Conservation (phyloP, 1,140 invertebrate genomes). For the Ceratosolen fusciceps region DNA sequence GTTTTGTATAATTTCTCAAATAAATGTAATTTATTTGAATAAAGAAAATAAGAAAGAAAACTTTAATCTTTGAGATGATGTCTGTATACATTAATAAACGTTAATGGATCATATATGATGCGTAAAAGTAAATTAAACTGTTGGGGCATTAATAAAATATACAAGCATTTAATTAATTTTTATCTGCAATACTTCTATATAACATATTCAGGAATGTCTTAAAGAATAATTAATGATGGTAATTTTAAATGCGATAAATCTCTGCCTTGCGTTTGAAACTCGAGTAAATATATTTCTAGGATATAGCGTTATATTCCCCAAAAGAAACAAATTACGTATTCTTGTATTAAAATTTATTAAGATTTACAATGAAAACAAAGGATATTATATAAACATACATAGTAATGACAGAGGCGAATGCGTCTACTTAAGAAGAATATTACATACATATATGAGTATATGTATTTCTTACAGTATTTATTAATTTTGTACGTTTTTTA, state of each 20-base stretch:
- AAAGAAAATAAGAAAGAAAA: too few species aligned
- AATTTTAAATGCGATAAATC: not conserved
- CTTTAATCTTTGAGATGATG: not conserved
- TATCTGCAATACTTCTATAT: not conserved
- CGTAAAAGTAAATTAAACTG: not conserved
- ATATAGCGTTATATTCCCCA: not conserved
- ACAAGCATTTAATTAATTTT: not conserved
- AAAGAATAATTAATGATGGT: not conserved
- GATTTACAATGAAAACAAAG: not conserved
- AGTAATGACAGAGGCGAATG: too few species aligned
- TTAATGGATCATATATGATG: not conserved
- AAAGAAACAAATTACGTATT: not conserved
- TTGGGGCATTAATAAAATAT: not conserved
- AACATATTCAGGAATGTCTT: not conserved
- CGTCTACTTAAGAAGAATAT: too few species aligned
- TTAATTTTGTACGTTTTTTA: too few species aligned
- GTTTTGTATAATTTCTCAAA: too few species aligned
- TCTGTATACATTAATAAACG: not conserved
- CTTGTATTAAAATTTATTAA: not conserved
- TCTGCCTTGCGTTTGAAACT: not conserved
- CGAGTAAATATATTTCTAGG: not conserved
- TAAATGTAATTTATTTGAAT: not conserved
- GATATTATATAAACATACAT: not conserved
- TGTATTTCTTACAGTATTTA: too few species aligned
- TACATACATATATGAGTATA: too few species aligned